phyloP scores from a whole-genome alignment of 2,888 invertebrate genomes.

The Leptopilina myrica region DNA sequence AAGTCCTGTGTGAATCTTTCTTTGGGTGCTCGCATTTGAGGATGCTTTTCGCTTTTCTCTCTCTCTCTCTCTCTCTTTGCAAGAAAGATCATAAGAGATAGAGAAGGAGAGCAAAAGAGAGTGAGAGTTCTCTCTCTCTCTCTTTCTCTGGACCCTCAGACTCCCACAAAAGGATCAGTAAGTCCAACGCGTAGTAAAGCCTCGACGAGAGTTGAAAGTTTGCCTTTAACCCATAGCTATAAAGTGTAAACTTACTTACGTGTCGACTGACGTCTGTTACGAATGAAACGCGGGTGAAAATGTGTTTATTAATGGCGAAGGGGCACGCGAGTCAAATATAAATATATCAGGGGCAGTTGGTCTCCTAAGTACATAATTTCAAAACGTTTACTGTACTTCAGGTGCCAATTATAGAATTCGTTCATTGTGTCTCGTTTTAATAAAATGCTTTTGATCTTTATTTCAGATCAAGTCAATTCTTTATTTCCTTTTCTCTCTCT shows the following conservation, averaged over 20 bases:
- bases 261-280: constrained; percentile 15
- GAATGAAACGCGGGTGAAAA: constrained; percentile 29
- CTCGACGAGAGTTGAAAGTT: constrained; percentile 34
- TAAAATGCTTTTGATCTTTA: not conserved
- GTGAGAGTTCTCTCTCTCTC: constrained; percentile 32
- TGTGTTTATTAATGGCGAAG: constrained; percentile 20
- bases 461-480: too few relatives aligned
- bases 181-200: constrained; percentile 34
- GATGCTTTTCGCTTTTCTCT: constrained; percentile 30
- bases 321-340: constrained; percentile 33
- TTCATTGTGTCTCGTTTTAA: not conserved
- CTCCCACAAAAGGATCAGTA: constrained; percentile 46
- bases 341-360: not conserved
- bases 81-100: too few relatives aligned
- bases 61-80: too few relatives aligned
- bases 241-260: constrained; percentile 39
- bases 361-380: not conserved
- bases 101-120: too few relatives aligned
- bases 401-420: not conserved
- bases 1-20: constrained; percentile 44
- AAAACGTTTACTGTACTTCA: not conserved
- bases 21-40: constrained; percentile 49
- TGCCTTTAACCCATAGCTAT: constrained; percentile 30
- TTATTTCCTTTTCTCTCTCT: too few relatives aligned
- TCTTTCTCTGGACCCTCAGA: constrained; percentile 31